These are phyloP conservation scores for Tenthredo scrophulariae DNA, from an alignment of 2,888 invertebrate genomes.

Conservation along the genomic window DNA sequence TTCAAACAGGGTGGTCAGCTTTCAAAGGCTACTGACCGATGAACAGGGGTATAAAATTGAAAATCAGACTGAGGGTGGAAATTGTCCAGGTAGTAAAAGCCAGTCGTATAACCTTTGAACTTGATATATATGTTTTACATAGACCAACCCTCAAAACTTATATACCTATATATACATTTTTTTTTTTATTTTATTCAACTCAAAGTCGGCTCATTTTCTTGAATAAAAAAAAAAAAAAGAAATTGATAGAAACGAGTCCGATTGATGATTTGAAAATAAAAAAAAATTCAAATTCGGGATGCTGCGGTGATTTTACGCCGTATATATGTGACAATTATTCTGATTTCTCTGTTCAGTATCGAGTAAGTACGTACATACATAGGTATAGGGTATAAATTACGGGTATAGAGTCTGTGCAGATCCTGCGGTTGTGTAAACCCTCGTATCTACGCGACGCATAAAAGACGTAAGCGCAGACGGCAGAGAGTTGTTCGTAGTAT, in stretches of 20 bases:
- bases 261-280: not conserved
- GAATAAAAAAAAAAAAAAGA: not conserved
- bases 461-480: constrained; percentile 33
- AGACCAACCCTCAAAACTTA: not conserved
- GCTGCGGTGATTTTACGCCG: not conserved
- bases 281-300: not conserved
- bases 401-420: not conserved
- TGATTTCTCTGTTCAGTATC: not conserved
- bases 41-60: constrained; percentile 18
- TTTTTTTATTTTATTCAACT: not conserved
- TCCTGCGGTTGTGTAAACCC: constrained; percentile 46
- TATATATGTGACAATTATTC: not conserved
- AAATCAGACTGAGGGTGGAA: not conserved
- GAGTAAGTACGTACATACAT: not conserved
- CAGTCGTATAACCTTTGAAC: constrained; percentile 9
- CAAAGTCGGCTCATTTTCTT: not conserved
- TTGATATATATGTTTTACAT: not conserved
- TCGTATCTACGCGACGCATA: constrained; percentile 20
- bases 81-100: constrained; percentile 12
- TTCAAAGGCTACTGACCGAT: constrained; percentile 29
- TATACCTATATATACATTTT: not conserved
- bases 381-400: constrained; percentile 17
- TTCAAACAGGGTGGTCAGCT: constrained; percentile 33
- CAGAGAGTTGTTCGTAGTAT: constrained; percentile 43
- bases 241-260: not conserved